A percentile compares a stretch with the other conserved stretches of the same genome.
Conservation (phyloP, 2,797 vertebrate genomes). For the Gymnocypris eckloni region DNA sequence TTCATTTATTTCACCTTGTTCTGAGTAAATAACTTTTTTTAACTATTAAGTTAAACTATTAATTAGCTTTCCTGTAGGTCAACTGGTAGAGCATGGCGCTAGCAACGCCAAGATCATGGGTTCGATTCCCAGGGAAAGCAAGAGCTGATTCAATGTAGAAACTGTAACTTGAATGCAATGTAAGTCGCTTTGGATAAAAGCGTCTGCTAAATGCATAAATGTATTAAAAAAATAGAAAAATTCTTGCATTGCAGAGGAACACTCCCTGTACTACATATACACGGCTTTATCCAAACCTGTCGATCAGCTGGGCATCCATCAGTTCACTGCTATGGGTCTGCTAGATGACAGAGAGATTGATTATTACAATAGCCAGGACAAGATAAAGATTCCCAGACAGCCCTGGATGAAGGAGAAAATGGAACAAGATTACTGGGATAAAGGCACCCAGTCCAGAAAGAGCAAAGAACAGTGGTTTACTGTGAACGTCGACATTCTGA, state of each 20-base stretch:
- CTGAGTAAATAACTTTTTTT: background rate
- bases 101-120: too few relatives aligned
- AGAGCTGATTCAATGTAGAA: too few relatives aligned
- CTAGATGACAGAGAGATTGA: slow-evolving; percentile 72
- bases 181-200: too few relatives aligned
- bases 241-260: slow-evolving; percentile 22
- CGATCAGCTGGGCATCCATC: slow-evolving; percentile 57
- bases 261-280: slow-evolving; percentile 74
- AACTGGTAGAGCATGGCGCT: too few relatives aligned
- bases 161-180: too few relatives aligned
- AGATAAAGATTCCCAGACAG: slow-evolving; percentile 68
- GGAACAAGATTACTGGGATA: slow-evolving; percentile 55
- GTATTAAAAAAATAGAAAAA: too few relatives aligned
- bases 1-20: background rate
- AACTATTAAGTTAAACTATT: too few relatives aligned
- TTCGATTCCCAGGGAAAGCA: too few relatives aligned
- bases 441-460: slow-evolving; percentile 61
- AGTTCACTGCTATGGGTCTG: slow-evolving; percentile 76
- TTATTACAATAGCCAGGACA: slow-evolving; percentile 65
- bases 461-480: slow-evolving; percentile 68
- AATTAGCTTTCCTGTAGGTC: too few relatives aligned
- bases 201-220: too few relatives aligned
- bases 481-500: slow-evolving; percentile 76
- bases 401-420: slow-evolving; percentile 66
- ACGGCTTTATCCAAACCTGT: slow-evolving; percentile 66